Conservation (phyloP, 2,113 vertebrate genomes). For the Todiramphus saurophagus region DNA sequence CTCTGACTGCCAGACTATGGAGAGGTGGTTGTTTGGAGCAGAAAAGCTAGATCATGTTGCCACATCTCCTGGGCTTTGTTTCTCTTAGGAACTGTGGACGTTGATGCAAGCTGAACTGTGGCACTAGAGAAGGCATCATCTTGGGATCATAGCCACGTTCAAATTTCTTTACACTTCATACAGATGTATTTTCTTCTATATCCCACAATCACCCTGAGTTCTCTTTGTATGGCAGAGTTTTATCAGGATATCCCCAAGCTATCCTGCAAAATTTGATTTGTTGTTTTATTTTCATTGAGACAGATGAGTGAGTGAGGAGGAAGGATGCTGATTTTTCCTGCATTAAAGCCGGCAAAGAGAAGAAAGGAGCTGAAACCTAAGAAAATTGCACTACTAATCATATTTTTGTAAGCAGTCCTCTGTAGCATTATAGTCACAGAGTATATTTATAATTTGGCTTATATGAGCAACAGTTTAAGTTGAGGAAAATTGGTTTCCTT, state of each 20-base stretch:
- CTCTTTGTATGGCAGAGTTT: not conserved
- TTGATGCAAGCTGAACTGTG: not conserved
- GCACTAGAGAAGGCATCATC: not conserved
- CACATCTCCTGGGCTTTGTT: not conserved
- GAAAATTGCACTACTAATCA: slow-evolving; percentile 72
- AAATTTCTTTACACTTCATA: not conserved
- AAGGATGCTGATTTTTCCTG: slow-evolving; percentile 42
- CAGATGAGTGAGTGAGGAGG: slow-evolving; percentile 16
- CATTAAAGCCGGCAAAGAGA: slow-evolving; percentile 24
- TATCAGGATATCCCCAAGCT: not conserved
- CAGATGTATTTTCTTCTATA: not conserved
- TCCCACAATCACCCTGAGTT: not conserved
- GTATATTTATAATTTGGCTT: slow-evolving; percentile 77
- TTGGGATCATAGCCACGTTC: not conserved
- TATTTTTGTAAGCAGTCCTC: slow-evolving; percentile 67
- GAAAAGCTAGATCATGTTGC: not conserved
- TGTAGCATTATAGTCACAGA: slow-evolving; percentile 72
- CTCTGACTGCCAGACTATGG: not conserved
- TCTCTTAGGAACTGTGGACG: not conserved
- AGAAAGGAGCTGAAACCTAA: slow-evolving; percentile 59
- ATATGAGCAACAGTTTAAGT: slow-evolving; percentile 79
- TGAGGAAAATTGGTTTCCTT: slow-evolving; percentile 79
- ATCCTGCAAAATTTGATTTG: slow-evolving; percentile 28
- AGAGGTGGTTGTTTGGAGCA: not conserved
- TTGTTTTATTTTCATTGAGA: slow-evolving; percentile 41